These are phyloP conservation scores for Oikopleura dioica DNA, from an alignment of 23 tunicate species.

Conservation along the genomic window DNA sequence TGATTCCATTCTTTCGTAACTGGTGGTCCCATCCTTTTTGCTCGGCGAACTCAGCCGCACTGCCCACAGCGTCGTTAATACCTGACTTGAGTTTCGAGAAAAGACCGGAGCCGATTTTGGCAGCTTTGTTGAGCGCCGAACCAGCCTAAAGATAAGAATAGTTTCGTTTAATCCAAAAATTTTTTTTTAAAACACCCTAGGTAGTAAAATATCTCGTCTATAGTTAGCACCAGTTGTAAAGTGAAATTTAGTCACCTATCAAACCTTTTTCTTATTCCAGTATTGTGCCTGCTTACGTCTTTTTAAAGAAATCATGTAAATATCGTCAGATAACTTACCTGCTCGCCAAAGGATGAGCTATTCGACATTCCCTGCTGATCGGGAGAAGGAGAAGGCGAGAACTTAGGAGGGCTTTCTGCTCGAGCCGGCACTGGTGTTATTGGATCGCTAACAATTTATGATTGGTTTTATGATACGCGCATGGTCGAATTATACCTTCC, in stretches of 20 bases:
- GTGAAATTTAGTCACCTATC: no score
- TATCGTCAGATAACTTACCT: no score
- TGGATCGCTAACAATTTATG: no score
- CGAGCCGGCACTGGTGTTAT: background rate
- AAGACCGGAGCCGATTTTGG: background rate
- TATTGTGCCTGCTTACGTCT: no score
- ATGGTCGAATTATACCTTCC: background rate
- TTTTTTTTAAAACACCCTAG: no score
- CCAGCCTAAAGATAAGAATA: slow-evolving; percentile 22
- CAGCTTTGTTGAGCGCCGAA: slow-evolving; percentile 37
- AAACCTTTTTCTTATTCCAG: no score
- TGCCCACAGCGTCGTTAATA: slow-evolving; percentile 4
- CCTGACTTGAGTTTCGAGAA: slow-evolving; percentile 8
- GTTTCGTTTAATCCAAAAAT: no score
- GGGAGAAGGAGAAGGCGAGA: background rate
- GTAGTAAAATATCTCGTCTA: no score
- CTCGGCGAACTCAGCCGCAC: background rate
- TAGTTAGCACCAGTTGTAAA: no score
- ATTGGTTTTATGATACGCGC: background rate
- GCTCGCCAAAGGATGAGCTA: background rate
- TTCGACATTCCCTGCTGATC: background rate
- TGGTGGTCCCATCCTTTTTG: slow-evolving; percentile 5
- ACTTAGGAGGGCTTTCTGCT: background rate
- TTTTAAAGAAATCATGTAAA: no score
- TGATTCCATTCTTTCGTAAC: slow-evolving; percentile 1